Evolutionary conservation across 2,888 invertebrate genomes (phyloP), one percentile per base, ranked within the genome.

Genomic region (Linnaemya vulpina): DNA sequence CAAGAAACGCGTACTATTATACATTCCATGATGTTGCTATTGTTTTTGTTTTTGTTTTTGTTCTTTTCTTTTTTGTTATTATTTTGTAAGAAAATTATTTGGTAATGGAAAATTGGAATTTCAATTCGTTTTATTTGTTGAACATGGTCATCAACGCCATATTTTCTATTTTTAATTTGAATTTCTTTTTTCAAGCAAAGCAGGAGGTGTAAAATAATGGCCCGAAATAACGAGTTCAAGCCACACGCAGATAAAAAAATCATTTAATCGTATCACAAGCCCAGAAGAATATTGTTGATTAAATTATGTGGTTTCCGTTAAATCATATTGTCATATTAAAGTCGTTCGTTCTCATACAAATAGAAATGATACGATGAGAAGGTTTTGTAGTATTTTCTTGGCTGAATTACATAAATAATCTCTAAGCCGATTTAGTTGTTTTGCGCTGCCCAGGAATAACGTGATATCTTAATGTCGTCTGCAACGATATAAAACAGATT

Each of bases 41-140:
- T 63, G 20, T 53, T 58, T n/a, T 35, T 60, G 60, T 4, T 62
- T 10, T 62, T 35, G 20, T 22, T 40, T 22, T 63, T 30, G 30
- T 13, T 65, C 71, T 70, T 49, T 51, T 25, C 40, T 63, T 17
- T n/a, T 51, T 9, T 43, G 25, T 20, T 74, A 38, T 74, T 65
- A 51, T 25, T 60, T 55, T 60, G 11, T 5, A 74, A 30, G 78
- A 79, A 79, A 75, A 79, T 79, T 82, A 75, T 83, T 86, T 75
- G 78, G 76, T 79, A 84, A 84, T 84, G 79, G 73, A 81, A 87
- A 87, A 87, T 86, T 86, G 87, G 87, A 87, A 86, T 86, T 85
- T 87, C 83, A 87, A 87, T 87, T 83, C 86, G 86, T 86, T 86
- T 87, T 87, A 87, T 86, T 84, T 84, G 80, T 76, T 85, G 78